phyloP scores from a whole-genome alignment of 2,888 invertebrate species.

The Nemotelus nigrinus region DNA sequence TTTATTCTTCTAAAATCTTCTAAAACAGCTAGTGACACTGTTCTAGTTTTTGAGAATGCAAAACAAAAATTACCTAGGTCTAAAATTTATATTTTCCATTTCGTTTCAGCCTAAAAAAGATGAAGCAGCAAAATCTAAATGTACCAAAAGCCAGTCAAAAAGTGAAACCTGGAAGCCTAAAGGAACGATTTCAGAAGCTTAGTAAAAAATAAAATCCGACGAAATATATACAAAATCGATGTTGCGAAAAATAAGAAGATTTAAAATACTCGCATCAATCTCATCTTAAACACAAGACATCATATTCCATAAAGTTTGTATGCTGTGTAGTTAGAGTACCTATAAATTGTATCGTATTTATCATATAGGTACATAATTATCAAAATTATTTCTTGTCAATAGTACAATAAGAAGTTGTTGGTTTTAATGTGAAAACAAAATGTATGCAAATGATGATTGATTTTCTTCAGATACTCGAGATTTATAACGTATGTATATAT shows the following conservation, averaged over 20 bases:
- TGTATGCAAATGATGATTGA: neutral
- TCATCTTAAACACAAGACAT: neutral
- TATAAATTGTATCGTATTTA: neutral
- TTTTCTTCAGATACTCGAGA: neutral
- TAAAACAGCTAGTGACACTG: neutral
- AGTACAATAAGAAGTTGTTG: neutral
- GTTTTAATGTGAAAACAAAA: too few relatives aligned
- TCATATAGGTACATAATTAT: too few relatives aligned
- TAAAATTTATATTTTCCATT: too few relatives aligned
- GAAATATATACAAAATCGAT: neutral
- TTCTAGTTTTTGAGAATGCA: neutral
- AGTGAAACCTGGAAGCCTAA: constrained; percentile 60
- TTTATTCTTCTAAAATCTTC: neutral
- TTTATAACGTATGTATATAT: too few relatives aligned
- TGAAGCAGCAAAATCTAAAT: constrained; percentile 58
- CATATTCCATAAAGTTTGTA: neutral
- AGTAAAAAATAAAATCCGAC: constrained; percentile 56
- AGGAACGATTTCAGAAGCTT: constrained; percentile 61
- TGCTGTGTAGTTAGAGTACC: neutral
- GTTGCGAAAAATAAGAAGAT: neutral
- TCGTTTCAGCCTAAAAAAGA: constrained; percentile 59
- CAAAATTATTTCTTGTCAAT: neutral
- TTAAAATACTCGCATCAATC: neutral
- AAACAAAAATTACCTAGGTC: neutral
- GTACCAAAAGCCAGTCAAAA: constrained; percentile 58